Percentiles rank a stretch among this genome's conserved stretches.
Evolutionary conservation across 2,888 invertebrate genomes (phyloP).

Genomic region (Ommatoiulus sabulosus): DNA sequence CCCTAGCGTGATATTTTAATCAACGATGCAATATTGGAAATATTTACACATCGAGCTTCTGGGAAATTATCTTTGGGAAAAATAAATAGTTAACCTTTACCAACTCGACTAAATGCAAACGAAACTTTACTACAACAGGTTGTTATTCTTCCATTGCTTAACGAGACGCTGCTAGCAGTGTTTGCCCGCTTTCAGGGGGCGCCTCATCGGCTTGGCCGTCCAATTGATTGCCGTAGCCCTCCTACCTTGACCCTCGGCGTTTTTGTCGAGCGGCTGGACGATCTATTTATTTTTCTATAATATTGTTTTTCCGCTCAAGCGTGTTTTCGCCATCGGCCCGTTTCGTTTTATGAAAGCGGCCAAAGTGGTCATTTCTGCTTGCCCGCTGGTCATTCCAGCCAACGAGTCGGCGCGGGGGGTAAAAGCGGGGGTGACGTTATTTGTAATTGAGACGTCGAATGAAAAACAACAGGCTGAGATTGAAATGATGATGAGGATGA

Average conservation of each 20-base stretch:
- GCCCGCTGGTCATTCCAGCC: not conserved
- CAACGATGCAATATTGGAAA: too few species aligned
- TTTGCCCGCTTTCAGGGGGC: not conserved
- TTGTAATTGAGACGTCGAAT: constrained; percentile 29
- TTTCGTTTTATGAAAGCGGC: not conserved
- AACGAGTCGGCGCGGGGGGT: not conserved
- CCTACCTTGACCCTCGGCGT: constrained; percentile 5
- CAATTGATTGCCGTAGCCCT: not conserved
- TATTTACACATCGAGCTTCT: too few species aligned
- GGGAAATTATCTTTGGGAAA: too few species aligned
- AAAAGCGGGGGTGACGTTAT: not conserved
- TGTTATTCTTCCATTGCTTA: too few species aligned
- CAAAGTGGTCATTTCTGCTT: constrained; percentile 36
- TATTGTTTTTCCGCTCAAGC: not conserved
- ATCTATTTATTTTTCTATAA: constrained; percentile 14
- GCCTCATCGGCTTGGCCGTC: not conserved
- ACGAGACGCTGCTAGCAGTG: not conserved
- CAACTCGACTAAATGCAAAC: too few species aligned
- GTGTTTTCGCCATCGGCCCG: not conserved
- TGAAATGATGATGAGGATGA: constrained; percentile 43
- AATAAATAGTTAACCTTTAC: too few species aligned
- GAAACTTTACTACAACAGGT: too few species aligned
- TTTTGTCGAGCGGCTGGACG: not conserved
- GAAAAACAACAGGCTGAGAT: constrained; percentile 24
- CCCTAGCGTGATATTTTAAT: too few species aligned